A percentile compares a stretch with the other conserved stretches of the same genome.
phyloP scores from a whole-genome alignment of 2,113 vertebrate genomes.

The Pelvicachromis taeniatus region DNA sequence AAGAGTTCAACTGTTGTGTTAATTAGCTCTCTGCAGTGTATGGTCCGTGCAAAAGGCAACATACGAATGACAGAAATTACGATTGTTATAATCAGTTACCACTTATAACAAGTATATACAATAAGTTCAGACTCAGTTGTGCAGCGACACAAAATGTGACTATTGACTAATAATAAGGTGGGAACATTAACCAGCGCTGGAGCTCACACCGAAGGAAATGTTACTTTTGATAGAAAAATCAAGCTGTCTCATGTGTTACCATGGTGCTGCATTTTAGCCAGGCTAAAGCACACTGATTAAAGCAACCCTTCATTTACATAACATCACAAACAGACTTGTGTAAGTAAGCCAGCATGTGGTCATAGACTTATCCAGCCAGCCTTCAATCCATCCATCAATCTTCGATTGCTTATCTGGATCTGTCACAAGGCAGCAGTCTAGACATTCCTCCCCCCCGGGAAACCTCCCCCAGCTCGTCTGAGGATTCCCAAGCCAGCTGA shows the following conservation, averaged over 20 bases:
- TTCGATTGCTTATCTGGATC: not conserved
- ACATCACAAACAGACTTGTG: not conserved
- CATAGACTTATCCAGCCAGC: not conserved
- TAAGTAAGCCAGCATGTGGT: not conserved
- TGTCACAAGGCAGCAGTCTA: not conserved
- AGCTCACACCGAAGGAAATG: not conserved
- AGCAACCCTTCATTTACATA: not conserved
- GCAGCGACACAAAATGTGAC: not conserved
- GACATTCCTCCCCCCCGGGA: not conserved
- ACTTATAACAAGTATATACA: not conserved
- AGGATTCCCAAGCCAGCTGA: not conserved
- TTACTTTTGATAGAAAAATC: not conserved
- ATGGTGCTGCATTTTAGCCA: not conserved
- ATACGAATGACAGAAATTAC: not conserved
- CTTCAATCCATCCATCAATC: not conserved
- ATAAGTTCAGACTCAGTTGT: not conserved
- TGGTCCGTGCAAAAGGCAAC: not conserved
- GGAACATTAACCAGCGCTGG: not conserved
- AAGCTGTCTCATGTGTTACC: not conserved
- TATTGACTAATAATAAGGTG: not conserved
- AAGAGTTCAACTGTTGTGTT: not conserved
- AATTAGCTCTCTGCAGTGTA: not conserved
- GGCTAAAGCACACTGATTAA: constrained; percentile 3
- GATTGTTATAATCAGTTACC: not conserved
- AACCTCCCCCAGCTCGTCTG: not conserved